These are phyloP conservation scores for Sebastes aleutianus DNA, from an alignment of 2,797 vertebrate species.

Conservation along the genomic window DNA sequence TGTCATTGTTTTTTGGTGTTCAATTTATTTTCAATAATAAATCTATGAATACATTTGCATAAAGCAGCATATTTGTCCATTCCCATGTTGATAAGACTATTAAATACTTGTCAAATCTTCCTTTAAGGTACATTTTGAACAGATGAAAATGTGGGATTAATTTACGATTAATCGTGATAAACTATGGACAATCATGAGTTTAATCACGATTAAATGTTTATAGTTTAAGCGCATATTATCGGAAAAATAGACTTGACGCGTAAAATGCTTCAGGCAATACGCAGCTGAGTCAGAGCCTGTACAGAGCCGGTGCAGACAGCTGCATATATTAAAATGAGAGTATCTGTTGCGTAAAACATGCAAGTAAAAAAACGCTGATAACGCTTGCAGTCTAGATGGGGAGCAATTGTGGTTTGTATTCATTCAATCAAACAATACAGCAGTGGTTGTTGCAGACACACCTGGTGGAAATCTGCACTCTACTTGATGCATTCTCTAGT, in stretches of 20 bases:
- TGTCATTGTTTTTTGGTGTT: too few relatives aligned
- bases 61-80: too few relatives aligned
- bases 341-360: background rate
- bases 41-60: too few relatives aligned
- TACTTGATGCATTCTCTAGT: background rate
- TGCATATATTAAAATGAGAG: background rate
- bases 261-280: background rate
- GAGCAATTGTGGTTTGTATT: background rate
- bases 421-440: background rate
- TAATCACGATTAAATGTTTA: too few relatives aligned
- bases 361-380: background rate
- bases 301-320: background rate
- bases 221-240: background rate
- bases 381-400: background rate
- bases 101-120: too few relatives aligned
- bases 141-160: too few relatives aligned
- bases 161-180: too few relatives aligned
- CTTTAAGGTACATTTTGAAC: too few relatives aligned
- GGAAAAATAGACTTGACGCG: background rate
- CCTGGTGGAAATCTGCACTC: background rate
- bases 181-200: too few relatives aligned
- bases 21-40: too few relatives aligned
- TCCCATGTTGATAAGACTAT: too few relatives aligned
- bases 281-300: too few relatives aligned
- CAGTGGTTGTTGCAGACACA: background rate